Percentiles rank a stretch among this genome's conserved stretches.
Conservation (phyloP, 23 tunicate species). For the Styela clava region DNA sequence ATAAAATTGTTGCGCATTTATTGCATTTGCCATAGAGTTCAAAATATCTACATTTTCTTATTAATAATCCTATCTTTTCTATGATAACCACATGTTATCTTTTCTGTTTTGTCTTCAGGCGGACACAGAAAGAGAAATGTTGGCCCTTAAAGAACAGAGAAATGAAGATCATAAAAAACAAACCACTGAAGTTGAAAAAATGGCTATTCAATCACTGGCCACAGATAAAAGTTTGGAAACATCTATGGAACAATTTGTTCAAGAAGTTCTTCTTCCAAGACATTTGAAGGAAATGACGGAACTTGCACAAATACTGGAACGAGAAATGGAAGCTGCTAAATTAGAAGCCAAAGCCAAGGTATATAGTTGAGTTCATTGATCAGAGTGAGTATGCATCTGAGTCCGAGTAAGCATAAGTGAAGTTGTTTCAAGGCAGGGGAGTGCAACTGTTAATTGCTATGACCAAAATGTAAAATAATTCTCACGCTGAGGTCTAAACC, state of each 20-base stretch:
- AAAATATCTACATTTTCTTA: no score
- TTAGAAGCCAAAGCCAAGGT: conserved; percentile 67
- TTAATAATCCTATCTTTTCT: no score
- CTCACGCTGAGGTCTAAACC: no score
- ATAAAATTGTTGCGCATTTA: no score
- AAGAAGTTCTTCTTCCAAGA: conserved; percentile 63
- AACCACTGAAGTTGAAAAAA: conserved; percentile 39
- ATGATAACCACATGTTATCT: no score
- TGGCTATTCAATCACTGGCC: conserved; percentile 27
- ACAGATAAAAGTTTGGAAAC: conserved; percentile 10
- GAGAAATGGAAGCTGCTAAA: conserved; percentile 62
- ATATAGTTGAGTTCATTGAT: neutral
- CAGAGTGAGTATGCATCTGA: neutral
- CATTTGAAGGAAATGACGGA: conserved; percentile 78
- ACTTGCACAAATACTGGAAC: conserved; percentile 46
- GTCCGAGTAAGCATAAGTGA: no score
- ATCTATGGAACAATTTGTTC: conserved; percentile 61
- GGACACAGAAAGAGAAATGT: conserved; percentile 46
- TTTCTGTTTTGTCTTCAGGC: conserved; percentile 66
- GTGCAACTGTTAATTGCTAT: neutral
- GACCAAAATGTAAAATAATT: no score
- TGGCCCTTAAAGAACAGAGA: conserved; percentile 53
- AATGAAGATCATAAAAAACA: conserved; percentile 19
- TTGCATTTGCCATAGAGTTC: no score
- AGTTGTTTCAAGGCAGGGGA: neutral